Evolutionary conservation across 30 jellyfish, hydroid and myxozoan species (phyloP), one percentile per base, ranked within the genome.

Genomic region (Mastigias papua): DNA sequence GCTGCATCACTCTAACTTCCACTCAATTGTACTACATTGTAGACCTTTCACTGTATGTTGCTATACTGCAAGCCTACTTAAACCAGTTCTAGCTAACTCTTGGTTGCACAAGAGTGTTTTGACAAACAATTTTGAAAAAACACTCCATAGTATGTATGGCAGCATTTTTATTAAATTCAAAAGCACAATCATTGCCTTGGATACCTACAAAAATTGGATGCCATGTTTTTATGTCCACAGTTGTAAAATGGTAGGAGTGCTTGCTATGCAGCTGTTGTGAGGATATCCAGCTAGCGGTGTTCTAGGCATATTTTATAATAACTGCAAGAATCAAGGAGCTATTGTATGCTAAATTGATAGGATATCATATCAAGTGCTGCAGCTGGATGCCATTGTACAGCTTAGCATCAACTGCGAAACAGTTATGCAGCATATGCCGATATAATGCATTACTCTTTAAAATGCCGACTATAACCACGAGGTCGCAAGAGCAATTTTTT

Each of bases 351-450:
- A 9, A 51, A 75, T 49, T 75, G 86, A 75, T 62, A 48, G 74
- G 69, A 75, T 6, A 34, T 50, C 62, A 1, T 54, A 8, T 60
- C 49, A 75, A 33, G 74, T 62, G 73, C 86, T 75, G 86, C 66
- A 74, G 49, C 49, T 50, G 25, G 74, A 75, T 19, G 22, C 17
- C 23, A 28, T 48, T 75, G 50, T 19, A 62, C 50, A 20, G 73
- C 73, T 22, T 21, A 21, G 74, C 73, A 51, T 48, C 74, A 75
- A 49, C 74, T 50, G 86, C 7, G 73, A 23, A 63, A 63, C 74
- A 63, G 74, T 63, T 27, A 63, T 27, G 74, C 74, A 23, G 74
- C 34, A 63, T 10, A 63, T 63, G 74, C 74, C 74, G 19, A 26
- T 63, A 63, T 3, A 11, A 63, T 63, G 42, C 74, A 63, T 23